These are phyloP conservation scores for Buathra laborator DNA, from an alignment of 2,888 invertebrate species.

Conservation along the genomic window DNA sequence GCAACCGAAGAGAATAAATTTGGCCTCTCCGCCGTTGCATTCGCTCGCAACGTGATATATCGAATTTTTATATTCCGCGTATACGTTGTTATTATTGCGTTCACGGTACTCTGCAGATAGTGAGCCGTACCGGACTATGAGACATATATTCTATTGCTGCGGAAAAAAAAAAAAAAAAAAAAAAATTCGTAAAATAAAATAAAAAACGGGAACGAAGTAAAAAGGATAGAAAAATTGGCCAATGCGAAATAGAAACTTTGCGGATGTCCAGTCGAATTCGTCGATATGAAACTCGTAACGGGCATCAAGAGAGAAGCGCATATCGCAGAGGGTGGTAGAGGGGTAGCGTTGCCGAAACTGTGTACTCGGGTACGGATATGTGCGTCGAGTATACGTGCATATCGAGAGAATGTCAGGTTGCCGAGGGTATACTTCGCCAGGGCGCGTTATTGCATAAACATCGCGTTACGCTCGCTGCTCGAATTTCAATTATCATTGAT, in stretches of 20 bases:
- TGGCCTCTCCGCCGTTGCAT: background rate
- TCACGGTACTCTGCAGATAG: slow-evolving; percentile 13
- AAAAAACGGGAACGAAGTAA: background rate
- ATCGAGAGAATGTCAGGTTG: slow-evolving; percentile 33
- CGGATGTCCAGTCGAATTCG: slow-evolving; percentile 7
- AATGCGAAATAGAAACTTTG: slow-evolving; percentile 35
- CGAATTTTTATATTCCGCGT: slow-evolving; percentile 48
- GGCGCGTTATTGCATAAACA: slow-evolving; percentile 77
- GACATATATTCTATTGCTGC: slow-evolving; percentile 3
- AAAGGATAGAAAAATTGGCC: slow-evolving; percentile 37
- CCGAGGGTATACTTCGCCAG: slow-evolving; percentile 43
- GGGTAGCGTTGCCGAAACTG: background rate
- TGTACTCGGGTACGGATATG: background rate
- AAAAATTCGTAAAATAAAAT: too few relatives aligned
- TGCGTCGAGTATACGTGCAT: slow-evolving; percentile 12
- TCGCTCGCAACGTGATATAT: slow-evolving; percentile 30
- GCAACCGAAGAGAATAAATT: background rate
- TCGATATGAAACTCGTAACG: slow-evolving; percentile 40
- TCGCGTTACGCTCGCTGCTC: slow-evolving; percentile 75
- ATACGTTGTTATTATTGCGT: slow-evolving; percentile 40
- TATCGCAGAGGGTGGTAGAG: background rate
- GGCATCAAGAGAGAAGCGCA: slow-evolving; percentile 13
- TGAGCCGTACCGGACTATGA: slow-evolving; percentile 15
- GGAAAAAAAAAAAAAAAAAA: background rate
- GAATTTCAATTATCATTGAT: slow-evolving; percentile 79